Conservation (phyloP, 2,888 invertebrate species). For the Metopia argyrocephala region DNA sequence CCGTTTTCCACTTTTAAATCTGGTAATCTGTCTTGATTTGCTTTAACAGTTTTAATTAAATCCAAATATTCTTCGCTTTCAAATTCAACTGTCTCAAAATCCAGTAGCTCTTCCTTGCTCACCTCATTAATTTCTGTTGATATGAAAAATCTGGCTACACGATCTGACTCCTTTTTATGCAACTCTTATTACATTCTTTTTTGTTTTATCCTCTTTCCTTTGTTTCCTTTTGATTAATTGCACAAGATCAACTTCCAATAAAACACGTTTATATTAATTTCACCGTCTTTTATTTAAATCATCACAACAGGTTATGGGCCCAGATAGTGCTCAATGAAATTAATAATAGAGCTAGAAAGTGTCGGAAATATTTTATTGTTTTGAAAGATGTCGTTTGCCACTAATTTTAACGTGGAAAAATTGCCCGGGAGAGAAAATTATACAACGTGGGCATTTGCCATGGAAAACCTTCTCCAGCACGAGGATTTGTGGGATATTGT, state of each 20-base stretch:
- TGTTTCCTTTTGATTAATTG: too few relatives aligned
- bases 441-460: constrained; percentile 11
- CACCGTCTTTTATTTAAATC: too few relatives aligned
- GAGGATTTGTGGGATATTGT: constrained; percentile 56
- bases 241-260: too few relatives aligned
- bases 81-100: background rate
- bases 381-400: background rate
- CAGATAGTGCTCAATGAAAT: constrained; percentile 5
- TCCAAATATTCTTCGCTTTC: background rate
- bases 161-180: too few relatives aligned
- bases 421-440: constrained; percentile 34
- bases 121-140: too few relatives aligned
- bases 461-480: constrained; percentile 40
- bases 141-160: too few relatives aligned
- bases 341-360: background rate
- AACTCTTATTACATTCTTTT: too few relatives aligned
- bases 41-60: background rate
- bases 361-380: background rate
- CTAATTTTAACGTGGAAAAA: constrained; percentile 36
- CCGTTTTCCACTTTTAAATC: constrained; percentile 5
- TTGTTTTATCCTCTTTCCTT: too few relatives aligned
- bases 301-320: constrained; percentile 38
- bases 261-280: too few relatives aligned
- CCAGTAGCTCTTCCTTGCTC: too few relatives aligned
- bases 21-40: background rate